A percentile compares a stretch with the other conserved stretches of the same genome.
Conservation (phyloP, 2,113 vertebrate species). For the Cynopterus brachyotis region DNA sequence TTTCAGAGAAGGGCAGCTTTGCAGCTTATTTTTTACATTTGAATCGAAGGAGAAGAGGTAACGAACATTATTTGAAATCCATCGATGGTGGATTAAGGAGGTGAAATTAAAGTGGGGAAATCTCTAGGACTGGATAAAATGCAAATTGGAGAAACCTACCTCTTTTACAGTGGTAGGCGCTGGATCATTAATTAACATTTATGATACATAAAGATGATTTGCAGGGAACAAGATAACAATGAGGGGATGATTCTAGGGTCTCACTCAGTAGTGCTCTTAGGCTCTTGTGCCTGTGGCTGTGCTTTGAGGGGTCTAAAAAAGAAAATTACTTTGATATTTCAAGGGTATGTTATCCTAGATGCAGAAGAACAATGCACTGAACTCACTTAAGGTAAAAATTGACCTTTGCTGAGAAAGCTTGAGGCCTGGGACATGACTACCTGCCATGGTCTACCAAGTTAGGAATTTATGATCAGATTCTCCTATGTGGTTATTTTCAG, state of each 20-base stretch:
- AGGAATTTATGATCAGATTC: not conserved
- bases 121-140: not conserved
- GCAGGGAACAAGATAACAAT: no score
- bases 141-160: not conserved
- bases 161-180: not conserved
- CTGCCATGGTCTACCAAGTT: not conserved
- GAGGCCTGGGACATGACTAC: not conserved
- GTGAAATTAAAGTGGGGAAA: not conserved
- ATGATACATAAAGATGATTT: no score
- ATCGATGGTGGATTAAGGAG: not conserved
- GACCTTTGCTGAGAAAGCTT: not conserved
- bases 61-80: not conserved
- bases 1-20: not conserved
- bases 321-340: not conserved
- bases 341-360: not conserved
- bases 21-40: not conserved
- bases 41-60: not conserved
- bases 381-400: not conserved
- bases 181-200: no score
- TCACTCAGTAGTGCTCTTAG: no score
- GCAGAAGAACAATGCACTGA: not conserved
- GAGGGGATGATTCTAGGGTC: not conserved
- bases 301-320: not conserved
- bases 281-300: not conserved
- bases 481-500: not conserved